Evolutionary conservation across 1,140 invertebrate genomes (phyloP), one percentile per base, ranked within the genome.

Genomic region (Augochlora pura): DNA sequence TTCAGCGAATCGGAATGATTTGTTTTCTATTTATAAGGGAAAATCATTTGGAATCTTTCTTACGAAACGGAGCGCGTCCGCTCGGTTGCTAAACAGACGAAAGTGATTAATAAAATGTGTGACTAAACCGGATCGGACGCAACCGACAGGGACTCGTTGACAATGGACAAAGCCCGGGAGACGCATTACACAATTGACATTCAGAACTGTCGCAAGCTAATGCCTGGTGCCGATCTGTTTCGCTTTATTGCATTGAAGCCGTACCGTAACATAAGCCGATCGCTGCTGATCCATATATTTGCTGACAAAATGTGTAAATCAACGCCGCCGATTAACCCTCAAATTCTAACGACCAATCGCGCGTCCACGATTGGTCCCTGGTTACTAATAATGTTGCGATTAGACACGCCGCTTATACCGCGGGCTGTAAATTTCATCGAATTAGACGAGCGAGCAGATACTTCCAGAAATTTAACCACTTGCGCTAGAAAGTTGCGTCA

Each of bases 221-320:
- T 68, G 25, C 64, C 25, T 18, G 12, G 32, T 8, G 64, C 18
- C 12, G 27, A 32, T 2, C 46, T 12, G 54, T 49, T 60, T 18
- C 65, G 23, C 65, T 69, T 69, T 76, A 76, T 68, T 68, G 25
- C 52, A 23, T 68, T 32, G 62, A 18, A 68, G 32, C 16, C 21
- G 9, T 6, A n/a, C 7, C 52, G 49, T 49, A 10, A 7, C 38
- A n/a, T 2, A 23, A 23, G 73, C 57, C 65, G 39, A 59, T 67
- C 23, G 73, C 18, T 2, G 16, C 18, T 9, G 49, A 76, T 76
- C 73, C 46, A 76, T 68, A 76, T 76, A 76, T 76, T 76, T 76
- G 32, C 73, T 23, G 74, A 60, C 74, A 77, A 70, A 77, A 76
- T 68, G 64, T 76, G 64, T 76, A 76, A 76, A 76, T 76, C 73